Conservation (phyloP, 2,113 vertebrate species). For the Gila orcuttii region DNA sequence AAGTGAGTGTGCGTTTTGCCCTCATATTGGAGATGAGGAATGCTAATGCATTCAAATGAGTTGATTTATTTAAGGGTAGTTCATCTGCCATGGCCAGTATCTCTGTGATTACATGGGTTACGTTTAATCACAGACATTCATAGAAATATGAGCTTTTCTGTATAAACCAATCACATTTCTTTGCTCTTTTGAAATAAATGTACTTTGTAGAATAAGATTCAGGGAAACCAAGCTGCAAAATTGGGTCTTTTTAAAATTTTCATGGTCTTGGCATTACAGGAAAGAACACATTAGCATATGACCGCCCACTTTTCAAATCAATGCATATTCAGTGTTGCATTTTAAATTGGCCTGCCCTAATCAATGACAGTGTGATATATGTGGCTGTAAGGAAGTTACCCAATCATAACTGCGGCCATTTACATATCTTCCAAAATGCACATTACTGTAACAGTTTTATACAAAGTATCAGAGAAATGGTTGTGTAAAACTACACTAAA, state of each 20-base stretch:
- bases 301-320: slow-evolving; percentile 22
- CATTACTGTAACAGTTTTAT: neutral
- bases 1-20: neutral
- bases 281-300: slow-evolving; percentile 14
- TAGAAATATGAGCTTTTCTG: neutral
- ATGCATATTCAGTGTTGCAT: slow-evolving; percentile 23
- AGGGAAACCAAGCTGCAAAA: neutral
- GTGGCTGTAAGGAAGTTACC: neutral
- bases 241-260: neutral
- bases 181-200: slow-evolving; percentile 1
- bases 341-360: neutral
- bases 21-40: slow-evolving; percentile 1
- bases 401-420: neutral
- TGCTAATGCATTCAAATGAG: slow-evolving; percentile 29
- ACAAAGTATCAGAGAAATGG: neutral
- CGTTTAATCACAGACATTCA: slow-evolving; percentile 27
- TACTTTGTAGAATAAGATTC: neutral
- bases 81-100: slow-evolving; percentile 21
- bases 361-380: neutral
- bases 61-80: slow-evolving; percentile 23
- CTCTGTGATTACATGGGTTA: neutral
- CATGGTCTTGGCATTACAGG: neutral
- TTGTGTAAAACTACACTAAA: neutral
- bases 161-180: neutral
- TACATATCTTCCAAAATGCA: neutral